phyloP scores from a whole-genome alignment of 1,140 invertebrate species.

The Centruroides vittatus region DNA sequence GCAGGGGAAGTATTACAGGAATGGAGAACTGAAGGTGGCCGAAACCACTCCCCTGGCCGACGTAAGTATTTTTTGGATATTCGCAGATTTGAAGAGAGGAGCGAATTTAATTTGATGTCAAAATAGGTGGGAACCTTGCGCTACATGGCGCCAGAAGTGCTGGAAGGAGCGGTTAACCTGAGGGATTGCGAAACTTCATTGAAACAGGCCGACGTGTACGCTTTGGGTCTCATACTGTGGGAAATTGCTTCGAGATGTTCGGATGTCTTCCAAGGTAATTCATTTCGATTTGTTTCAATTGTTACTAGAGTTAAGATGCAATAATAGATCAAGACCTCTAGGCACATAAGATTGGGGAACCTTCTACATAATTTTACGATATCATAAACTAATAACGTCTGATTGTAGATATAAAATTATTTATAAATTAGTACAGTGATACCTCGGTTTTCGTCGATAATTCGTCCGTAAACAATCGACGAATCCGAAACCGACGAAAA shows the following conservation, averaged over 20 bases:
- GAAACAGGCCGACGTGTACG: conserved; percentile 90
- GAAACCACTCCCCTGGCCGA: conserved; percentile 59
- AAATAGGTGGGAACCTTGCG: conserved; percentile 64
- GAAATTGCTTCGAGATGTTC: conserved; percentile 58
- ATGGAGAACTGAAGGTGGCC: conserved; percentile 49
- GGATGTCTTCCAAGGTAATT: conserved; percentile 38
- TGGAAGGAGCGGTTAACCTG: conserved; percentile 82
- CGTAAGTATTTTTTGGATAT: conserved; percentile 33
- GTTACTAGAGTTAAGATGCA: too few relatives aligned
- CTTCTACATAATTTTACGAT: too few relatives aligned
- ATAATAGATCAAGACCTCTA: too few relatives aligned
- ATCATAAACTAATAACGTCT: too few relatives aligned
- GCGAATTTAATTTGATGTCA: neutral
- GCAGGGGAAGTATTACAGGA: conserved; percentile 47
- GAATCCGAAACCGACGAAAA: too few relatives aligned
- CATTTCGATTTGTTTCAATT: too few relatives aligned
- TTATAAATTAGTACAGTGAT: too few relatives aligned
- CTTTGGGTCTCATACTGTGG: conserved; percentile 80
- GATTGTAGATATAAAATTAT: too few relatives aligned
- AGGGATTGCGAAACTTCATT: conserved; percentile 67
- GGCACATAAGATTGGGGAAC: too few relatives aligned
- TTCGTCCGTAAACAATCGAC: too few relatives aligned
- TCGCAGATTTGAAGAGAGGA: too few relatives aligned
- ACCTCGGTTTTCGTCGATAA: too few relatives aligned
- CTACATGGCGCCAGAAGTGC: conserved; percentile 87